Evolutionary conservation across 2,113 vertebrate genomes (phyloP), one percentile per base, ranked within the genome.

Genomic region (Hemichromis elongatus): DNA sequence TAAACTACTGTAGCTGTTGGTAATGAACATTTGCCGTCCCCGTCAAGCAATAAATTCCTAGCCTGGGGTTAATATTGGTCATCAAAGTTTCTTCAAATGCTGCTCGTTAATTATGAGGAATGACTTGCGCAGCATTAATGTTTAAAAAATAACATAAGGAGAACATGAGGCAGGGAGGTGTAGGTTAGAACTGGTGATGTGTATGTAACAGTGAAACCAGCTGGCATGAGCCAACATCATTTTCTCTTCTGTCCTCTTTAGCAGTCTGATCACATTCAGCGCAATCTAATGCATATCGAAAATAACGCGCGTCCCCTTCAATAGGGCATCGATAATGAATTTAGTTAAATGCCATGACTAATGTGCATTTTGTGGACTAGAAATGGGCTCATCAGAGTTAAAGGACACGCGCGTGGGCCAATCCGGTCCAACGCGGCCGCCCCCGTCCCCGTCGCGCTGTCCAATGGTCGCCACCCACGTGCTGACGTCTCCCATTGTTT

Each of bases 271-370:
- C 90, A 84, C 87, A 93, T 87, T 86, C 82, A 90, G 26, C 50
- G 21, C 66, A 63, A 83, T 79, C 70, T 79, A 87, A 86, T 86
- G 87, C 87, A 88, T 81, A 88, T 90, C 19, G 56, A 93, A 88
- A 90, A 90, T 91, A 91, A 82, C 85, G 86, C 88, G 86, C 88
- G 90, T 93, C 91, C 87, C 47, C 79, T 84, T 89, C 91, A 92
- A 89, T 91, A 91, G 86, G 88, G 87, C 93, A 89, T 91, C 42
- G 61, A 89, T 93, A 93, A 93, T 93, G 87, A 90, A 91, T 94
- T 90, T 90, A 80, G 83, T 85, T 92, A 92, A 92, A 94, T 66
- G 86, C 82, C 90, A 88, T 92, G 86, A 94, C 89, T 90, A 92
- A 94, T 91, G 85, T 84, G 86, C 91, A 81, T 92, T 66, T 90